phyloP scores from a whole-genome alignment of 37 sponge, comb jelly and placozoan species.

The Chondrilla cf. caribensis region DNA sequence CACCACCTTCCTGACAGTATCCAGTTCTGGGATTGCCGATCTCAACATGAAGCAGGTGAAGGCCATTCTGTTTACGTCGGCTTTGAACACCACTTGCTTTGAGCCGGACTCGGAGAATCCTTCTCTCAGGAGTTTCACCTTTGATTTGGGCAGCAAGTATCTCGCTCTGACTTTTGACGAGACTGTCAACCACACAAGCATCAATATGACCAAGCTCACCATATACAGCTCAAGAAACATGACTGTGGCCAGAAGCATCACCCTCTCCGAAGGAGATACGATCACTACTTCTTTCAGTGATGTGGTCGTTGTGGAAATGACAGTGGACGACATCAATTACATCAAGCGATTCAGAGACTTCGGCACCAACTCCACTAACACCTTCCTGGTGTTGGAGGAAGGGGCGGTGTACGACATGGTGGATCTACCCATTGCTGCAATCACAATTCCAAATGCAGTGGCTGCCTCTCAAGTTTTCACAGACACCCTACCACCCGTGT shows the following conservation, averaged over 20 bases:
- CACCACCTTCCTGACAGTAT: conserved; percentile 76
- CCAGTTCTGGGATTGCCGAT: conserved; percentile 44
- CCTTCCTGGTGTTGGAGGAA: conserved; percentile 46
- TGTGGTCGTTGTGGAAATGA: conserved; percentile 40
- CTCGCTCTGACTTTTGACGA: conserved; percentile 70
- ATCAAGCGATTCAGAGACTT: conserved; percentile 58
- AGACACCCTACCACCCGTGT: conserved; percentile 55
- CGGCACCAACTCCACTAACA: conserved; percentile 60
- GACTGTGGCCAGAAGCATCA: conserved; percentile 25
- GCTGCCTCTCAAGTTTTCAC: conserved; percentile 34
- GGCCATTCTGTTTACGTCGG: conserved; percentile 35
- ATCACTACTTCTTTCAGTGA: conserved; percentile 33
- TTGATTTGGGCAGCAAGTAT: conserved; percentile 52
- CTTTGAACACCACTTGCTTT: conserved; percentile 38
- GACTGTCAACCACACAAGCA: conserved; percentile 58
- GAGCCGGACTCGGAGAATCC: conserved; percentile 60
- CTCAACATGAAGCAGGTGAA: conserved; percentile 38
- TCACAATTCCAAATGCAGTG: conserved; percentile 30
- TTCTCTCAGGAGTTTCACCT: conserved; percentile 42
- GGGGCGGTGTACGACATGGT: conserved; percentile 77
- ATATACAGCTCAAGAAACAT: conserved; percentile 57
- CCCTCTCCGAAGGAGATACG: conserved; percentile 34
- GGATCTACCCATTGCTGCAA: conserved; percentile 33
- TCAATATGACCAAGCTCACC: conserved; percentile 50
- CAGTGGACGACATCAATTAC: conserved; percentile 65